phyloP scores from a whole-genome alignment of 30 jellyfish, hydroid and myxozoan genomes.

The Rhopilema esculentum region DNA sequence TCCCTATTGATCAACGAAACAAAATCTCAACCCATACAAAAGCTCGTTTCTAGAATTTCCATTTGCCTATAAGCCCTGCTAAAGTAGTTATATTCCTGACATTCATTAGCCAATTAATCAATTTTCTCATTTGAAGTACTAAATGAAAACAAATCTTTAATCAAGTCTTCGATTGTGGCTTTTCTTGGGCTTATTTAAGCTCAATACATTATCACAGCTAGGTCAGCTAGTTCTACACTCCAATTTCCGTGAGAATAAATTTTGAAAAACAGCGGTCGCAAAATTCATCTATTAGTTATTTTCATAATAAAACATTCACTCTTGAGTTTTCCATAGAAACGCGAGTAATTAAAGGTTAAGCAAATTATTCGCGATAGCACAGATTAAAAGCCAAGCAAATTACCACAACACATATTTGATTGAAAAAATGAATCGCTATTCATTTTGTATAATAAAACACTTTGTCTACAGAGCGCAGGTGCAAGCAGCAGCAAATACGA shows the following conservation, averaged over 20 bases:
- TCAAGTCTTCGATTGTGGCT: no score
- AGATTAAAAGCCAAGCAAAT: not conserved
- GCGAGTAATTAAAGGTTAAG: no score
- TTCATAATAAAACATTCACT: not conserved
- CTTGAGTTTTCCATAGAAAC: no score
- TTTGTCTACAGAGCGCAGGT: not conserved
- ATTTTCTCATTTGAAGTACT: no score
- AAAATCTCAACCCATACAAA: no score
- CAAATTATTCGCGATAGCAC: not conserved
- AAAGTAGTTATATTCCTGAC: no score
- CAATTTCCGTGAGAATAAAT: not conserved
- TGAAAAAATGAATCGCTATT: not conserved
- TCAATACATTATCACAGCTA: not conserved
- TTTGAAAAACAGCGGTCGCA: not conserved
- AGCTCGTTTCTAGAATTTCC: no score
- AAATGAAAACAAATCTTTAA: no score
- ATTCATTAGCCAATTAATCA: no score
- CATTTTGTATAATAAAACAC: not conserved
- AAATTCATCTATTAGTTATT: not conserved
- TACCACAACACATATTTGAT: not conserved
- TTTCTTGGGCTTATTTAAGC: not conserved
- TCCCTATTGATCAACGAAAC: no score
- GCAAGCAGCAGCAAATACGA: no score
- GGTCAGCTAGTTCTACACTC: not conserved
- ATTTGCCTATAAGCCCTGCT: no score